Percentiles rank a stretch among this genome's conserved stretches.
Conservation (phyloP, 2,888 invertebrate species). For the Drosophila siamana region DNA sequence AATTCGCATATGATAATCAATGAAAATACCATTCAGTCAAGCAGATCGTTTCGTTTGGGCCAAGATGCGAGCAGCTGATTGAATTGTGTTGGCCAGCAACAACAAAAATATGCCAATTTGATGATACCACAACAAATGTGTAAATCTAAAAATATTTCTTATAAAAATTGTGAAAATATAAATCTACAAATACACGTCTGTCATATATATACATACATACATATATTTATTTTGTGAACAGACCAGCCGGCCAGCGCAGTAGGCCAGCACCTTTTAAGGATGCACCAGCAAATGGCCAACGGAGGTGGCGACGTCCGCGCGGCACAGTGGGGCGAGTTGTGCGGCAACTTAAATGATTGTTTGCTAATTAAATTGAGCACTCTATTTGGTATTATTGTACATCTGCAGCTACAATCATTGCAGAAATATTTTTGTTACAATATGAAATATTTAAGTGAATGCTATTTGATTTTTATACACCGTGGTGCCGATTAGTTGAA, state of each 20-base stretch:
- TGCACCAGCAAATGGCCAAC: constrained; percentile 59
- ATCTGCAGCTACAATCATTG: neutral
- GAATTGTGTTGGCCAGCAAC: constrained; percentile 78
- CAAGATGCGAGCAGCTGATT: constrained; percentile 67
- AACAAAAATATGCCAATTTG: constrained; percentile 79
- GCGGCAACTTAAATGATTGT: neutral
- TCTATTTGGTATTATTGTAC: neutral
- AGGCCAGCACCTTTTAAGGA: constrained; percentile 83
- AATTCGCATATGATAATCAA: constrained; percentile 10
- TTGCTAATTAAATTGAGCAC: neutral
- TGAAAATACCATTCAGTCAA: constrained; percentile 62
- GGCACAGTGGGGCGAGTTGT: constrained; percentile 35
- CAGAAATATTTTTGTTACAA: neutral
- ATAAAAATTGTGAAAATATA: constrained; percentile 57
- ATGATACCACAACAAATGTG: constrained; percentile 80
- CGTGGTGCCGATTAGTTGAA: too few species aligned
- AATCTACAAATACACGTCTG: constrained; percentile 22
- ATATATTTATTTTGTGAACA: constrained; percentile 37
- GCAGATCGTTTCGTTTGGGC: constrained; percentile 40
- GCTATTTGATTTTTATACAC: too few species aligned
- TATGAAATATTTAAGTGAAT: too few species aligned
- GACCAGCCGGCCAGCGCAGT: constrained; percentile 42
- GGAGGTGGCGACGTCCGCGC: constrained; percentile 45
- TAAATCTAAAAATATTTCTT: constrained; percentile 66
- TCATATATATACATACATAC: constrained; percentile 20